Evolutionary conservation across 1,140 invertebrate genomes (phyloP).

Genomic region (Drosophila tani): DNA sequence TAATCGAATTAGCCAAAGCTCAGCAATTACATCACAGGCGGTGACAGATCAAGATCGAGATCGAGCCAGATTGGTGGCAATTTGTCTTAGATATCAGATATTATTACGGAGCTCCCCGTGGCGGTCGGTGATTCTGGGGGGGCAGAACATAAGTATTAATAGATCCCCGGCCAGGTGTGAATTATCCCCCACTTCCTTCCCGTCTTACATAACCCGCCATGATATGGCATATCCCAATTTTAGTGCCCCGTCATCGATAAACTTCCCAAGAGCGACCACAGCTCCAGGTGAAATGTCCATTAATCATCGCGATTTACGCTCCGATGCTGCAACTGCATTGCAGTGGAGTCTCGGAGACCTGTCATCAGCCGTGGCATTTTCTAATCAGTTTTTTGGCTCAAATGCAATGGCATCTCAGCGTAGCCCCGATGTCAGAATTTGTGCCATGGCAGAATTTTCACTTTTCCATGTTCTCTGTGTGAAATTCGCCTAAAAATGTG

Average conservation of each 20-base stretch:
- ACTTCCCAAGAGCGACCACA: slow-evolving; percentile 28
- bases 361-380: slow-evolving; percentile 55
- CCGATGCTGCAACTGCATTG: slow-evolving; percentile 54
- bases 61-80: slow-evolving; percentile 19
- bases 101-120: slow-evolving; percentile 27
- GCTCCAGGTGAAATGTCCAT: slow-evolving; percentile 38
- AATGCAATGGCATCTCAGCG: slow-evolving; percentile 45
- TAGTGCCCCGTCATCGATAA: slow-evolving; percentile 24
- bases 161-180: background rate
- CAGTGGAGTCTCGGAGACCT: slow-evolving; percentile 11
- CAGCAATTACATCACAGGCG: slow-evolving; percentile 35
- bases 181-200: slow-evolving; percentile 22
- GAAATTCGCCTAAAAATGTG: slow-evolving; percentile 75
- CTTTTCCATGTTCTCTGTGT: slow-evolving; percentile 71
- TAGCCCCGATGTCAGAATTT: slow-evolving; percentile 61
- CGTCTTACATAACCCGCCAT: slow-evolving; percentile 35
- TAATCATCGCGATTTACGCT: slow-evolving; percentile 53
- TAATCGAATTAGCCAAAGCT: slow-evolving; percentile 41
- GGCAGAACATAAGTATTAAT: slow-evolving; percentile 4
- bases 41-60: slow-evolving; percentile 46
- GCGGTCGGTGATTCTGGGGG: slow-evolving; percentile 1
- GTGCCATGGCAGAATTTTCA: slow-evolving; percentile 64
- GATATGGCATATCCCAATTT: slow-evolving; percentile 21
- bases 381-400: slow-evolving; percentile 48
- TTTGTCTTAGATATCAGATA: slow-evolving; percentile 11